phyloP scores from a whole-genome alignment of 2,888 invertebrate species.

The Busseola fusca region DNA sequence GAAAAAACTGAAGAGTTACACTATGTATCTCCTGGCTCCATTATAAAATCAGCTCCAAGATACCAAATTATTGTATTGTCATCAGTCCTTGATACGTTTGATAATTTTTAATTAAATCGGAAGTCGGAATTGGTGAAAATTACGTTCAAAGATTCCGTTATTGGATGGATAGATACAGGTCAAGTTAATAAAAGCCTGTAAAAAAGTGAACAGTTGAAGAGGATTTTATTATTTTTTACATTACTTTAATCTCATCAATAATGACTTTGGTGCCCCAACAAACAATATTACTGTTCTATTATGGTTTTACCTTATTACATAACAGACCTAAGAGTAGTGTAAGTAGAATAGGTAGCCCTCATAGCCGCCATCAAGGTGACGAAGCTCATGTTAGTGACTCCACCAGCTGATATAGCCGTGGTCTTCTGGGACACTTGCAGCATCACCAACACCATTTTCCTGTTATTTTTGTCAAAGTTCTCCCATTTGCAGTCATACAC shows the following conservation, averaged over 20 bases:
- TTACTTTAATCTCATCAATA: neutral
- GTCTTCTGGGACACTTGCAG: conserved; percentile 75
- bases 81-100: no score
- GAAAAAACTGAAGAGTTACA: no score
- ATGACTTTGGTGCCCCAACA: neutral
- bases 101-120: no score
- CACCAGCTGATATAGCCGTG: conserved; percentile 73
- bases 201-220: no score
- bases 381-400: conserved; percentile 70
- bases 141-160: no score
- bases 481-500: conserved; percentile 79
- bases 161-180: no score
- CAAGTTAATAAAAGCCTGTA: no score
- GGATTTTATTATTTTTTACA: no score
- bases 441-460: conserved; percentile 73
- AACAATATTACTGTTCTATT: neutral
- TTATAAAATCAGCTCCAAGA: no score
- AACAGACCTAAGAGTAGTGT: conserved; percentile 72
- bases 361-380: conserved; percentile 71
- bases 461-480: conserved; percentile 72
- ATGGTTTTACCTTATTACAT: conserved; percentile 35
- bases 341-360: conserved; percentile 74
- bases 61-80: no score
- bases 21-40: no score
- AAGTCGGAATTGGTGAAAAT: no score